Evolutionary conservation across 2,797 vertebrate genomes (phyloP).

Genomic region (Bradypodion pumilum): DNA sequence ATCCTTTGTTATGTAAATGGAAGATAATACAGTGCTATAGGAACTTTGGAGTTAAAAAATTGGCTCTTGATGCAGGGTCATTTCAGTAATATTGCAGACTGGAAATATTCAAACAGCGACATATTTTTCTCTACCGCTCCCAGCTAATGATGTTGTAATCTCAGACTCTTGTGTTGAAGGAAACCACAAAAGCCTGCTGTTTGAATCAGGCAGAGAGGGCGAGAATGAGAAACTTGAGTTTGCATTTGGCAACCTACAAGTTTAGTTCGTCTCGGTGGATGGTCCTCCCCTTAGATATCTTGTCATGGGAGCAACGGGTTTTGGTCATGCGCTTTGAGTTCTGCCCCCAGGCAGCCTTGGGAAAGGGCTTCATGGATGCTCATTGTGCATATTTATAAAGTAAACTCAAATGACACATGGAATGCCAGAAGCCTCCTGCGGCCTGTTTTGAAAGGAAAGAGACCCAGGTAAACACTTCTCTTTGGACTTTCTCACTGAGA

Average conservation of each 20-base stretch:
- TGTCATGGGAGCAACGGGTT: not conserved
- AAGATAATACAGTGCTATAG: not conserved
- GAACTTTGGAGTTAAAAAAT: not conserved
- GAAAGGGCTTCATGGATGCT: too few species aligned
- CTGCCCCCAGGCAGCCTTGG: not conserved
- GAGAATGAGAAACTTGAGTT: not conserved
- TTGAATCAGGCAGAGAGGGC: not conserved
- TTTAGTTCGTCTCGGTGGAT: too few species aligned
- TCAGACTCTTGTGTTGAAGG: not conserved
- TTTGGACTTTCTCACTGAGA: not conserved
- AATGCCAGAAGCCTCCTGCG: not conserved
- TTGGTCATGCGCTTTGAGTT: not conserved
- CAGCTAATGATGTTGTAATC: not conserved
- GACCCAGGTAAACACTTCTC: not conserved
- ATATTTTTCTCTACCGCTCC: not conserved
- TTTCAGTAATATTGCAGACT: not conserved
- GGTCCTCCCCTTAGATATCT: not conserved
- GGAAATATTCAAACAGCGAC: not conserved
- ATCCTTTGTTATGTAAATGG: not conserved
- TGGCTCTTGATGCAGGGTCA: not conserved
- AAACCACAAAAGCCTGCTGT: not conserved
- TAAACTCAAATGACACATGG: not conserved
- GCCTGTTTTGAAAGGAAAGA: not conserved
- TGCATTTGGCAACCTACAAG: not conserved
- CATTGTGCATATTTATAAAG: not conserved